Base-by-base conservation (phyloP, 2,797 vertebrate species). In the Eospalax fontanierii region DNA sequence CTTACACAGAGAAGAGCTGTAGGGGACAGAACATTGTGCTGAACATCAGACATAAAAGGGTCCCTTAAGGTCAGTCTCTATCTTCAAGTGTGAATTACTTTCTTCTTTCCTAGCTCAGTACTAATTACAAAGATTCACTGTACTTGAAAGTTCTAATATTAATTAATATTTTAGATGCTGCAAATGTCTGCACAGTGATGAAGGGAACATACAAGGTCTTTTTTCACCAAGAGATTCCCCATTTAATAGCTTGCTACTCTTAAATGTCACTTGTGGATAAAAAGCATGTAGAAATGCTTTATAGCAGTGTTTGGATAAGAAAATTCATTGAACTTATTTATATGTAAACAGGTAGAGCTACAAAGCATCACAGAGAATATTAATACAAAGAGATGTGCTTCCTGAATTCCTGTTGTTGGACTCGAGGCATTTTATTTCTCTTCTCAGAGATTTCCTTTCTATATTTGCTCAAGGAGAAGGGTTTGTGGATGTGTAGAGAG, bases 131-230 rank as follows among this genome's bases (percentile, higher is more conserved):
- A 84, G 61, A 14, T 5, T 83, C 22, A 78, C 7, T 84, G 24
- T 89, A 65, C 8, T 43, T 76, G 1, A 8, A 9, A 57, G 0
- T 78, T 93, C 88, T 57, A 76, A n/a, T 71, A 74, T 73, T 79
- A 93, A 89, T 89, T 68, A 92, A 79, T 86, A 89, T 87, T 86
- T 24, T n/a, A 94, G 30, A 89, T 85, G 43, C 18, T 81, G 30
- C 10, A 87, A 40, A 81, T 74, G 74, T 94, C n/a, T 18, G 89
- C 35, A 50, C 33, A 2, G n/a, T 43, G 79, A 92, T 79, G 46
- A 92, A 94, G 61, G 35, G 14, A 75, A 80, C 12, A 30, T 66
- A 18, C 22, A 71, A 59, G 35, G 66, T 7, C 14, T 35, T 70
- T 66, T 79, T 94, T 96, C 28, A 83, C 87, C 22, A 43, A 63